Percentiles rank a stretch among this genome's conserved stretches.
Conservation (phyloP, 2,113 vertebrate genomes). For the Mus musculus region GRCm39 chr8:97209501-97210000, state of each 20-base stretch:
- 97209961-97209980: slow-evolving; percentile 65
- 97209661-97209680: not conserved
- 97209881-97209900: slow-evolving; percentile 71
- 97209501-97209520: not conserved
- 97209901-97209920: slow-evolving; percentile 61
- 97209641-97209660: not conserved
- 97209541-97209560: not conserved
- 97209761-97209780: slow-evolving; percentile 44
- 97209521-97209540: not conserved
- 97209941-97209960: slow-evolving; percentile 70
- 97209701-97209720: not conserved
- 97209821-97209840: slow-evolving; percentile 61
- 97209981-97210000: slow-evolving; percentile 63
- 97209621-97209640: not conserved
- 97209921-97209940: slow-evolving; percentile 77
- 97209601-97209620: not conserved
- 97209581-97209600: not conserved
- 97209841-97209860: slow-evolving; percentile 50
- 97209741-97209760: slow-evolving; percentile 39
- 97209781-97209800: slow-evolving; percentile 37
- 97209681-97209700: not conserved
- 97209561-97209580: slow-evolving; percentile 31
- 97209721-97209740: slow-evolving; percentile 13
- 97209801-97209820: slow-evolving; percentile 68
- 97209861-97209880: slow-evolving; percentile 61